Base-by-base conservation (phyloP, 2,888 invertebrate genomes). In the Slavum lentiscoides region DNA sequence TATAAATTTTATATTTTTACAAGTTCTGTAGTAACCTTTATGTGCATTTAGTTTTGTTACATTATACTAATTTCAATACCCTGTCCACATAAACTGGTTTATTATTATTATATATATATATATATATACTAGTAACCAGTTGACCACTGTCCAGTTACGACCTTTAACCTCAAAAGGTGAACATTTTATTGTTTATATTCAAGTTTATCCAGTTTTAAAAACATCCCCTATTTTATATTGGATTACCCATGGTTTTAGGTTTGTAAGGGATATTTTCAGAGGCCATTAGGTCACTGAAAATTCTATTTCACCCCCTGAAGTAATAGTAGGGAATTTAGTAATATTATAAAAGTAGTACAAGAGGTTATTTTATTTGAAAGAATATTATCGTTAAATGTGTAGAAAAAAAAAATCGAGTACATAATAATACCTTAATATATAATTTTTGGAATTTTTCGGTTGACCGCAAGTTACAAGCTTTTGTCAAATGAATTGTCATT, bases 201-300 rank as follows among this genome's bases (percentile, higher is more conserved):
- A 23, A 43, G 75, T 67, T 67, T 75, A 59, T 75, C 75, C 67
- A 59, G 75, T 75, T 75, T 66, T 43, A n/a, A 67, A 67, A 58
- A 43, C 13, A 11, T 43, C 75, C 23, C 11, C 59, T 61, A 21
- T 39, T 59, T 43, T 67, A 43, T 59, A 7, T 1, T 9, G 13
- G 30, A 43, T 11, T 23, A 67, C 58, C 58, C 43, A 43, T 75
- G n/a, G 58, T 59, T 74, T 58, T 23, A 3, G 23, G 0, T 58
- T 39, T 30, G 0, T 39, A 67, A 58, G 19, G 39, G 4, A 67
- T 75, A n/a, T 67, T 64, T 74, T 37, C 2, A 21, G 13, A 21
- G 43, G 39, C 2, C 15, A 19, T 55, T 58, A 19, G 58, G n/a
- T 6, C n/a, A 58, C 23, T 67, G 43, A 43, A 30, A 58, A 58